Conservation (phyloP, 2,888 invertebrate genomes). For the Xanthorhoe spadicearia region DNA sequence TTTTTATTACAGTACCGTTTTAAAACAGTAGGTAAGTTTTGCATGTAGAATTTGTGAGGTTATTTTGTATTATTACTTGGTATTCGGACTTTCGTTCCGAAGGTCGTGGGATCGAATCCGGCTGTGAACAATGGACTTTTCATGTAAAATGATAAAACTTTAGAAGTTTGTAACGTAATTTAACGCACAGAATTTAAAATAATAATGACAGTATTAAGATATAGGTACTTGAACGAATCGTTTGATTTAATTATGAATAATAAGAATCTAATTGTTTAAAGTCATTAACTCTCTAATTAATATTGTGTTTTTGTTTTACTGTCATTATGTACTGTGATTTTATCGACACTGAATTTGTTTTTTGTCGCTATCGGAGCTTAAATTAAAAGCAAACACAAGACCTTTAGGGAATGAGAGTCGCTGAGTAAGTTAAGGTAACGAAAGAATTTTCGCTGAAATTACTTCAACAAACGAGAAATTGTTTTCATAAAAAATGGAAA, state of each 20-base stretch:
- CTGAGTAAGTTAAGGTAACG: constrained; percentile 22
- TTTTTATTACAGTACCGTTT: constrained; percentile 49
- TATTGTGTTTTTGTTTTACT: constrained; percentile 7
- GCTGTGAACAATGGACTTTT: no score
- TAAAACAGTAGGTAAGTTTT: constrained; percentile 9
- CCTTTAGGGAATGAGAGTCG: constrained; percentile 19
- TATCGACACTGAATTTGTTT: constrained; percentile 33
- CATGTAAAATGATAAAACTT: no score
- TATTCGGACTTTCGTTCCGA: no score
- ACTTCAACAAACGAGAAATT: constrained; percentile 39
- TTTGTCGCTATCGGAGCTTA: constrained; percentile 47
- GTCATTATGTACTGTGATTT: constrained; percentile 8
- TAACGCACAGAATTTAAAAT: no score
- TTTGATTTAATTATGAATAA: no score
- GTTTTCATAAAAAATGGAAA: constrained; percentile 21
- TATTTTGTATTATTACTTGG: no score
- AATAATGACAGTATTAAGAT: no score
- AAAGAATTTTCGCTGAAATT: constrained; percentile 27
- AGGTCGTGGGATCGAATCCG: no score
- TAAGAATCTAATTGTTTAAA: not conserved
- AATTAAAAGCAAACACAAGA: constrained; percentile 61
- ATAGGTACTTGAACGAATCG: no score
- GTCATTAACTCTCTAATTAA: not conserved
- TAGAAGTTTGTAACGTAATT: no score
- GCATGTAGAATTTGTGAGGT: no score